These are phyloP conservation scores for Iguana delicatissima DNA, from an alignment of 2,797 vertebrate genomes.

Conservation along the genomic window DNA sequence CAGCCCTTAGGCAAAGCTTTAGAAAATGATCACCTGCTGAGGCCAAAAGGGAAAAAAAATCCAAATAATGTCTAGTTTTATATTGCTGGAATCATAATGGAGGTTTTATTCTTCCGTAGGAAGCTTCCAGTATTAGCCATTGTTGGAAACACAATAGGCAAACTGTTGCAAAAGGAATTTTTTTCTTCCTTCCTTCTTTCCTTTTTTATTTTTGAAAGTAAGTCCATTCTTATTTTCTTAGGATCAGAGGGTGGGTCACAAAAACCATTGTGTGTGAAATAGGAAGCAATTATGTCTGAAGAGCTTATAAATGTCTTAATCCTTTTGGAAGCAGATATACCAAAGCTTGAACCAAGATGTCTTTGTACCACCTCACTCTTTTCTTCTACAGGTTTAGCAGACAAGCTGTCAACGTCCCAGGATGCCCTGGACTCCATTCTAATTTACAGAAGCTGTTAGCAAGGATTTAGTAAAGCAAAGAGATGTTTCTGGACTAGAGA, in stretches of 20 bases:
- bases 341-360: background rate
- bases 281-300: conserved; percentile 20
- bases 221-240: conserved; percentile 16
- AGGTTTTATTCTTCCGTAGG: background rate
- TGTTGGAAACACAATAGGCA: conserved; percentile 24
- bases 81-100: background rate
- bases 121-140: background rate
- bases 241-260: conserved; percentile 10
- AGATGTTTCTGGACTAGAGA: background rate
- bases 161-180: background rate
- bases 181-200: background rate
- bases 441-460: background rate
- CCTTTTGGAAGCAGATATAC: conserved; percentile 3
- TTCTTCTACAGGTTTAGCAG: background rate
- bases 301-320: background rate
- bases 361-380: background rate
- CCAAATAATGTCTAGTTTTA: background rate
- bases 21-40: conserved; percentile 2
- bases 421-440: conserved; percentile 4
- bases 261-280: conserved; percentile 36
- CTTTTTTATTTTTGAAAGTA: background rate
- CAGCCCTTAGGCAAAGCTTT: background rate
- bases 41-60: background rate
- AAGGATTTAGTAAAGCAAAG: conserved; percentile 17
- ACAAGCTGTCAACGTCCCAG: background rate